These are phyloP conservation scores for Eupithecia dodoneata DNA, from an alignment of 2,888 invertebrate genomes.

Conservation along the genomic window DNA sequence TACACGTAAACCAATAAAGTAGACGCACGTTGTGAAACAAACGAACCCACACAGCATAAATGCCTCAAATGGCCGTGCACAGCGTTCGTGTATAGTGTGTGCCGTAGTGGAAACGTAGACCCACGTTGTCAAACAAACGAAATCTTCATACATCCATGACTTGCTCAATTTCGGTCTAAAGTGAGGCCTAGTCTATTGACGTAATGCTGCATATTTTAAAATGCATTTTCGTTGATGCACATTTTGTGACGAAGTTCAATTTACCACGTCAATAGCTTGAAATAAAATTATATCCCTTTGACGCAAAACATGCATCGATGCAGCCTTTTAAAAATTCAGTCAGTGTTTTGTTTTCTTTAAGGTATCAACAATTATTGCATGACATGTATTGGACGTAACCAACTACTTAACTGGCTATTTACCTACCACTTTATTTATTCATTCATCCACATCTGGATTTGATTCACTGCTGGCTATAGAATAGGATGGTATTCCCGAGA, in stretches of 20 bases:
- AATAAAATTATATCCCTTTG: neutral
- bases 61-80: too few relatives aligned
- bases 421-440: neutral
- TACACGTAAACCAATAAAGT: too few relatives aligned
- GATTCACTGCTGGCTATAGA: too few relatives aligned
- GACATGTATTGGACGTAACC: neutral
- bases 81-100: too few relatives aligned
- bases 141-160: conserved; percentile 1
- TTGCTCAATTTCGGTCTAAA: neutral
- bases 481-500: too few relatives aligned
- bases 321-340: neutral
- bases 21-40: too few relatives aligned
- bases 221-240: neutral
- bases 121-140: too few relatives aligned
- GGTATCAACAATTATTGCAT: neutral
- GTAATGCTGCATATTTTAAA: conserved; percentile 2
- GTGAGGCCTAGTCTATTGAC: neutral
- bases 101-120: too few relatives aligned
- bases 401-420: neutral
- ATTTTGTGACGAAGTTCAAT: neutral
- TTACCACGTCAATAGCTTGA: neutral
- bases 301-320: neutral
- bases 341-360: neutral
- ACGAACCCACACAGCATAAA: too few relatives aligned
- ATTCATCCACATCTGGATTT: too few relatives aligned